phyloP scores from a whole-genome alignment of 2,797 vertebrate genomes.

The Schizopygopsis malacanthus region DNA sequence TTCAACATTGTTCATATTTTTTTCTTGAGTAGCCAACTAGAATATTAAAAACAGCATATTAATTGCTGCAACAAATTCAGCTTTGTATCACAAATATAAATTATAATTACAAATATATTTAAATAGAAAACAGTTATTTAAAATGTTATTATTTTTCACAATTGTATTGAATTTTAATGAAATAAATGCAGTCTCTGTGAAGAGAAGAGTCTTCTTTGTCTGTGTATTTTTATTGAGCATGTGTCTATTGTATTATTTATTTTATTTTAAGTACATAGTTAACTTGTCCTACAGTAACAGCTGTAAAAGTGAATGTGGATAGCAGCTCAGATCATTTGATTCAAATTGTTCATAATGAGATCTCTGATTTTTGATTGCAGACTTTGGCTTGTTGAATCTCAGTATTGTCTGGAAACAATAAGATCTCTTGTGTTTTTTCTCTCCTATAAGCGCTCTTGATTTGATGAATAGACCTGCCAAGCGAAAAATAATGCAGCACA shows the following conservation, averaged over 20 bases:
- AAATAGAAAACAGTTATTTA: background rate
- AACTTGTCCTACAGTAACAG: background rate
- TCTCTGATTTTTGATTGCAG: background rate
- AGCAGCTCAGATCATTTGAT: background rate
- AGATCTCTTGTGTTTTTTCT: background rate
- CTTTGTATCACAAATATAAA: background rate
- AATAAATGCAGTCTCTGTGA: background rate
- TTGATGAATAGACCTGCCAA: background rate
- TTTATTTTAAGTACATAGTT: background rate
- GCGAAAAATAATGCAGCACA: background rate
- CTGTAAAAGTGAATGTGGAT: background rate
- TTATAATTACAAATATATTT: background rate
- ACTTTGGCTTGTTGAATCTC: background rate
- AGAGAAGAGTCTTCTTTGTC: background rate
- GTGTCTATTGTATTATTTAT: background rate
- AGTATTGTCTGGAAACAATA: constrained; percentile 2
- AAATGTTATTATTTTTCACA: background rate
- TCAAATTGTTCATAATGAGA: background rate
- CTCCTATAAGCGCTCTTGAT: background rate
- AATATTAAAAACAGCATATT: background rate
- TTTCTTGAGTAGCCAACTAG: too few species aligned
- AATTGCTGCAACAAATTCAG: background rate
- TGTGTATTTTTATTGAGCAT: too few species aligned
- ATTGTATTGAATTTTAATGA: background rate
- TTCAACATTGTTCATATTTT: too few species aligned